A percentile compares a stretch with the other conserved stretches of the same genome.
Evolutionary conservation across 2,113 vertebrate genomes (phyloP).

Genomic region (Hylia prasina): DNA sequence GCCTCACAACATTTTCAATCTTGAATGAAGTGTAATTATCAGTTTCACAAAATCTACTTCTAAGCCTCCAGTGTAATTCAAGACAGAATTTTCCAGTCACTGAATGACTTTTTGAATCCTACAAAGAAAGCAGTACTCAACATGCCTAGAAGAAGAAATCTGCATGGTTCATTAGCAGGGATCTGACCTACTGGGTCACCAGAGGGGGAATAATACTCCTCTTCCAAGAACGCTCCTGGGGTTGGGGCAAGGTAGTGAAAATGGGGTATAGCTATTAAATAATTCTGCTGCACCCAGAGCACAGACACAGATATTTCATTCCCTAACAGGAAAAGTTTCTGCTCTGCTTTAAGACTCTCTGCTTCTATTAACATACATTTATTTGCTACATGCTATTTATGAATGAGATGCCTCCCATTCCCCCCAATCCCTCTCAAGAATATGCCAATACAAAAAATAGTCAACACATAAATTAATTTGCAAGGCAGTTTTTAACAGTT

Average conservation of each 20-base stretch:
- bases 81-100: not conserved
- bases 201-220: not conserved
- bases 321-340: not conserved
- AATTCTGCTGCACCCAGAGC: not conserved
- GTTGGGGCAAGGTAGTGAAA: not conserved
- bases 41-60: not conserved
- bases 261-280: not conserved
- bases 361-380: not conserved
- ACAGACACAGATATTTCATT: not conserved
- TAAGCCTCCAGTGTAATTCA: not conserved
- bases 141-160: not conserved
- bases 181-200: not conserved
- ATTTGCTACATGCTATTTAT: not conserved
- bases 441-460: not conserved
- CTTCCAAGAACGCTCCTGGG: not conserved
- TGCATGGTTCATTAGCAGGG: not conserved
- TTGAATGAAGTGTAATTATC: not conserved
- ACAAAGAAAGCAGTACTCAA: not conserved
- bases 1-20: not conserved
- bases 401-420: too few species aligned
- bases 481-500: not conserved
- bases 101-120: not conserved
- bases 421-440: not conserved
- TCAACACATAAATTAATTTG: not conserved
- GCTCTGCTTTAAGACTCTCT: not conserved